Evolutionary conservation across 2,113 vertebrate genomes (phyloP).

Genomic region (Nothobranchius kuhntae): DNA sequence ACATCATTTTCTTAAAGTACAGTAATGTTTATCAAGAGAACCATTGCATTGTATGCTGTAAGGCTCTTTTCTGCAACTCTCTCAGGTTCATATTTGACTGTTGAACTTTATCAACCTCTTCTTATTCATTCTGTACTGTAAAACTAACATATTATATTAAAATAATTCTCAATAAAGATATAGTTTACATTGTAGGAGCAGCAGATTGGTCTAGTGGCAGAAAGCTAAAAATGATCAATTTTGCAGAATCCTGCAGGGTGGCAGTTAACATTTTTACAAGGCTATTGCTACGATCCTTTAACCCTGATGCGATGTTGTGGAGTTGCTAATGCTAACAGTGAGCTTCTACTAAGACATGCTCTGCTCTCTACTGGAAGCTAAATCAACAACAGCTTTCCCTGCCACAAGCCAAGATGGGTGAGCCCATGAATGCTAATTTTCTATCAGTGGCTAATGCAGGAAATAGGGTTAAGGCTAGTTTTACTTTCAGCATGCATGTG

Average conservation of each 20-base stretch:
- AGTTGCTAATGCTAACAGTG: no score
- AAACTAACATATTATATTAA: background rate
- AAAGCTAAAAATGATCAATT: background rate
- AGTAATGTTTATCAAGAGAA: background rate
- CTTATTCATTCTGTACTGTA: background rate
- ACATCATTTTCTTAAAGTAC: slow-evolving; percentile 14
- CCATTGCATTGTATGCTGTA: background rate
- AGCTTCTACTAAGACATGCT: no score
- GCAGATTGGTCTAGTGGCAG: background rate
- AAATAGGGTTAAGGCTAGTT: no score
- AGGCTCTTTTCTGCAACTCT: background rate
- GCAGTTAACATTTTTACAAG: background rate
- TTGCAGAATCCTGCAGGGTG: background rate
- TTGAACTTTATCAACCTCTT: no score
- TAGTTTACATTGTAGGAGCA: background rate
- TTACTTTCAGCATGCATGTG: no score
- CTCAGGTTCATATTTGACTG: background rate
- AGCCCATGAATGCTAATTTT: background rate
- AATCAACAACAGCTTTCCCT: no score
- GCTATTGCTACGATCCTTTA: background rate
- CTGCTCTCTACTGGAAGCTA: no score
- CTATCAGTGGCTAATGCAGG: no score
- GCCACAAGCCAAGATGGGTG: no score
- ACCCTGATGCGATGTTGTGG: no score
- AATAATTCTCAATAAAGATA: background rate